phyloP scores from a whole-genome alignment of 2,113 vertebrate species.

The Falco punctatus region DNA sequence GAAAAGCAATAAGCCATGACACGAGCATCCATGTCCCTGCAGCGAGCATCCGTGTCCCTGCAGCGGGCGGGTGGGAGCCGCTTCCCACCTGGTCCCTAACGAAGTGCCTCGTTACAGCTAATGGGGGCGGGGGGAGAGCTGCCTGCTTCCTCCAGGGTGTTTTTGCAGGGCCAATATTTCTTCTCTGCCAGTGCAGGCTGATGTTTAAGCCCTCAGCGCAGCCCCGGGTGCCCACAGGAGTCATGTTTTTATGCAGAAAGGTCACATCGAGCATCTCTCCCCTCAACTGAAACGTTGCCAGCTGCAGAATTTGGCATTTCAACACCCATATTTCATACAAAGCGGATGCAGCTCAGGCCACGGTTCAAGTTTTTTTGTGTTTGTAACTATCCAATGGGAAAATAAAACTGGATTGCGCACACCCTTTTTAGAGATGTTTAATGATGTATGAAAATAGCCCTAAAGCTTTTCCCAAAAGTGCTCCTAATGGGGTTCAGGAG shows the following conservation, averaged over 20 bases:
- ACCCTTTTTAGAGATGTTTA: background rate
- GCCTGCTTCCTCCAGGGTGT: rapidly evolving
- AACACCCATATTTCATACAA: rapidly evolving
- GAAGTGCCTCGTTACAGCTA: background rate
- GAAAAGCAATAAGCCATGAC: background rate
- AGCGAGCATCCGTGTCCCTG: rapidly evolving
- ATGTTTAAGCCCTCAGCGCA: background rate
- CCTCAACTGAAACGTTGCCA: background rate
- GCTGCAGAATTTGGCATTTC: background rate
- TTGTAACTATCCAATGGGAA: background rate
- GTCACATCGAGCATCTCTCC: background rate
- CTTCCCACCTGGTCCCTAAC: background rate
- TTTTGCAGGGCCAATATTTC: background rate
- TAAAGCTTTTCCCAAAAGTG: background rate
- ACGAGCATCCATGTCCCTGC: background rate
- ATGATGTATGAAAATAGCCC: background rate
- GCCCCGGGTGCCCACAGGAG: background rate
- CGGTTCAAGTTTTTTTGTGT: background rate
- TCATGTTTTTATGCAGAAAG: background rate
- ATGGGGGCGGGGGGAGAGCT: rapidly evolving
- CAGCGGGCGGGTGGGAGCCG: rapidly evolving
- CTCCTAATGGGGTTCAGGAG: background rate
- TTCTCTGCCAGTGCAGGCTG: background rate
- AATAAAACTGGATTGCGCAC: background rate
- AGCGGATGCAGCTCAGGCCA: background rate